phyloP scores from a whole-genome alignment of 2,797 vertebrate genomes.

The Trachurus trachurus region DNA sequence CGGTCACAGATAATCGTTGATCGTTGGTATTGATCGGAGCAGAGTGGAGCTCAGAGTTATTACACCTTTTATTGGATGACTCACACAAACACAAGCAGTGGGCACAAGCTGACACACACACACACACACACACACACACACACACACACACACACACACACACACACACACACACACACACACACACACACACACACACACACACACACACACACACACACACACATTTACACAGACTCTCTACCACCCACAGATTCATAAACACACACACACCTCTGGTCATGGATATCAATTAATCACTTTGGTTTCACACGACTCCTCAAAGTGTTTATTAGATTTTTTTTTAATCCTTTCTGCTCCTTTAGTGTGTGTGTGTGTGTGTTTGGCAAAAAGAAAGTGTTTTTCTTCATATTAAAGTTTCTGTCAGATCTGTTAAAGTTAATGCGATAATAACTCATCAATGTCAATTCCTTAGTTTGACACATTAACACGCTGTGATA shows the following conservation, averaged over 20 bases:
- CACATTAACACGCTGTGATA: too few species aligned
- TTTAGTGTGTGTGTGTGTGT: slow-evolving; percentile 8
- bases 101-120: slow-evolving; percentile 30
- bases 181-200: slow-evolving; percentile 22
- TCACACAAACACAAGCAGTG: slow-evolving; percentile 31
- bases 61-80: slow-evolving; percentile 24
- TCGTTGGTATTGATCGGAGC: not conserved
- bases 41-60: not conserved
- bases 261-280: slow-evolving; percentile 18
- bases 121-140: slow-evolving; percentile 16
- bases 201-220: not conserved
- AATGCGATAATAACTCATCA: too few species aligned
- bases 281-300: slow-evolving; percentile 51
- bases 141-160: slow-evolving; percentile 10
- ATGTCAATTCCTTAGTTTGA: too few species aligned
- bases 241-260: too few species aligned
- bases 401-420: too few species aligned
- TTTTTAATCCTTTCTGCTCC: not conserved
- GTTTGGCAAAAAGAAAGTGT: slow-evolving; percentile 7
- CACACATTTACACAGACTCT: not conserved
- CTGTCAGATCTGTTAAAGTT: too few species aligned
- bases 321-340: slow-evolving; percentile 34
- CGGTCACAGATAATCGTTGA: not conserved
- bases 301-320: slow-evolving; percentile 44
- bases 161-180: not conserved